Evolutionary conservation across 2,888 invertebrate species (phyloP).

Genomic region (Melieria picta): DNA sequence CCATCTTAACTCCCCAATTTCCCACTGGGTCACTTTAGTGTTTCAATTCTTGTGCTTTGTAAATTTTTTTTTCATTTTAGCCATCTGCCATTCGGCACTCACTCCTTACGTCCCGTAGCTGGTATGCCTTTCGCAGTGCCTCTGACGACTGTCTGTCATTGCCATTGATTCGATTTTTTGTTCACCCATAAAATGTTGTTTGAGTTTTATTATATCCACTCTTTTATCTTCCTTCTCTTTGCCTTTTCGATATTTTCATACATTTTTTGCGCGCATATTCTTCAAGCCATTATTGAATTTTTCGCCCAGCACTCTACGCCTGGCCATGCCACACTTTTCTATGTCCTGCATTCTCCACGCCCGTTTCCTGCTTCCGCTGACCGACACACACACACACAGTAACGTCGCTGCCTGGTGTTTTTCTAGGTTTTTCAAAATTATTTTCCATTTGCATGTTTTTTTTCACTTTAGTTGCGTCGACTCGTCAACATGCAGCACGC

Average conservation of each 20-base stretch:
- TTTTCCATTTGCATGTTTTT: constrained; percentile 24
- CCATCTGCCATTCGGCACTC: background rate
- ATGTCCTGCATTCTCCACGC: background rate
- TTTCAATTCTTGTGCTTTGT: too few species aligned
- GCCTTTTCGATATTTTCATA: background rate
- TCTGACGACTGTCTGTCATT: background rate
- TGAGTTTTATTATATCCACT: constrained; percentile 1
- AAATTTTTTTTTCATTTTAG: too few species aligned
- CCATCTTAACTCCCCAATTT: too few species aligned
- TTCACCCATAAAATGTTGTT: background rate
- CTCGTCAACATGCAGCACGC: background rate
- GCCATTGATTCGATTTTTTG: background rate
- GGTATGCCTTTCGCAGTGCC: background rate
- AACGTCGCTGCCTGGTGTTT: background rate
- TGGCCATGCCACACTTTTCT: constrained; percentile 2
- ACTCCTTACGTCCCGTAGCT: background rate
- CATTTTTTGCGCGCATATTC: constrained; percentile 13
- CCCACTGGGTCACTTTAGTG: too few species aligned
- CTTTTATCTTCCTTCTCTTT: constrained; percentile 9
- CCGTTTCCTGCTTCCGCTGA: background rate
- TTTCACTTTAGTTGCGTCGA: constrained; percentile 13
- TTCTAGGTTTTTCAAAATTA: constrained; percentile 25
- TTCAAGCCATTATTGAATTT: constrained; percentile 36
- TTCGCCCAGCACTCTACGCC: constrained; percentile 14
- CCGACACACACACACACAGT: too few species aligned